phyloP scores from a whole-genome alignment of 2,113 vertebrate genomes.

The Australoheros scitulus region DNA sequence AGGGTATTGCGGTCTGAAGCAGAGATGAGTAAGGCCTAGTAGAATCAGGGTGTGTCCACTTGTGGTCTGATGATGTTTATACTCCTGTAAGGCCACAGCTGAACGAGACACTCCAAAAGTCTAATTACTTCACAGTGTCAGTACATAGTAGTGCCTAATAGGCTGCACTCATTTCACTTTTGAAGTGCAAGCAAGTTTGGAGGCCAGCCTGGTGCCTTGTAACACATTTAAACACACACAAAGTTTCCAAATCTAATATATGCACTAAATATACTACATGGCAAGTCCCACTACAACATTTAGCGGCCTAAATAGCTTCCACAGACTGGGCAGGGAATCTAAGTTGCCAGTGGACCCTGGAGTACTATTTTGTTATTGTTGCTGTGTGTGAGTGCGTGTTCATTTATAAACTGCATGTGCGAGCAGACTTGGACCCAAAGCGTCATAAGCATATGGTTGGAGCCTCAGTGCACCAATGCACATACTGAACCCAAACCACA shows the following conservation, averaged over 20 bases:
- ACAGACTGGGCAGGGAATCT: slow-evolving; percentile 62
- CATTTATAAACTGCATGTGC: slow-evolving; percentile 28
- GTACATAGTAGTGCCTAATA: neutral
- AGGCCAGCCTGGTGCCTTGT: slow-evolving; percentile 36
- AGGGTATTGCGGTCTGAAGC: slow-evolving; percentile 66
- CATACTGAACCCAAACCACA: slow-evolving; percentile 56
- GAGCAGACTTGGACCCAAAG: slow-evolving; percentile 40
- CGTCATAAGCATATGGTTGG: slow-evolving; percentile 43
- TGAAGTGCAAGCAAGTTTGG: slow-evolving; percentile 2
- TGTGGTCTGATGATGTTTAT: slow-evolving; percentile 53
- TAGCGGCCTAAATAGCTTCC: slow-evolving; percentile 57
- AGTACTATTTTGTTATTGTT: slow-evolving; percentile 16
- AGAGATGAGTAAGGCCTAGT: slow-evolving; percentile 37
- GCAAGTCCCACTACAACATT: slow-evolving; percentile 23
- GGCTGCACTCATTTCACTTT: slow-evolving; percentile 23
- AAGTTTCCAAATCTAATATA: slow-evolving; percentile 44
- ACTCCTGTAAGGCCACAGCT: slow-evolving; percentile 17
- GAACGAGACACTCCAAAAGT: neutral
- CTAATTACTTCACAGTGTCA: slow-evolving; percentile 6
- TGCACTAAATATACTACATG: slow-evolving; percentile 43
- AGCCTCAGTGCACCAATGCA: slow-evolving; percentile 35
- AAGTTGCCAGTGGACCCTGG: neutral
- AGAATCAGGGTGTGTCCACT: slow-evolving; percentile 57
- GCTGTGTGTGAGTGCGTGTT: slow-evolving; percentile 11
- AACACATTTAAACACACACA: slow-evolving; percentile 20